These are phyloP conservation scores for Adineta ricciae DNA, from an alignment of 2,888 invertebrate genomes.

Conservation along the genomic window DNA sequence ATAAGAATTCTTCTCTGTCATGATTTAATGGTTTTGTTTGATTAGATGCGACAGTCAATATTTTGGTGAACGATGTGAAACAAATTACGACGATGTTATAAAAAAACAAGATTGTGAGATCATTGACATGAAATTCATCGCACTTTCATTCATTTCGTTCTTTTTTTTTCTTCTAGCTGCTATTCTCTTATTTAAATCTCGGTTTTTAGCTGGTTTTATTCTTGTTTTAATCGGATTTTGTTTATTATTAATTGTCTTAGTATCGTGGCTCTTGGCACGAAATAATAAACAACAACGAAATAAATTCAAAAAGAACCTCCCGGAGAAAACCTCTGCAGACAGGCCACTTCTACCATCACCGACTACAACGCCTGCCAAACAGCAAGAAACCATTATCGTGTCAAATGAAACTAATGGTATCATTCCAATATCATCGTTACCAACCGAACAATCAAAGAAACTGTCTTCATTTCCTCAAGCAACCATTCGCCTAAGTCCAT, in stretches of 20 bases:
- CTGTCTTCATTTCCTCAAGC: neutral
- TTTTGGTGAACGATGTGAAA: constrained; percentile 19
- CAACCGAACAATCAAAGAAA: neutral
- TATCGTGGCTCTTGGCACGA: neutral
- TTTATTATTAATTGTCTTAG: neutral
- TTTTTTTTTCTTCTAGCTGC: neutral
- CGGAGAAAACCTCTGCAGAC: neutral
- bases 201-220: neutral
- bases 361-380: neutral
- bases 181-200: constrained; percentile 1
- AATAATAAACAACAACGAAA: neutral
- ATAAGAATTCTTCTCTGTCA: neutral
- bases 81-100: neutral
- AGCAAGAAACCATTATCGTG: neutral
- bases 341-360: neutral
- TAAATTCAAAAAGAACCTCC: neutral
- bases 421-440: neutral
- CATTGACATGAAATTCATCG: neutral
- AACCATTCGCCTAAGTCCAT: neutral
- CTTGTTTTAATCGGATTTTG: neutral
- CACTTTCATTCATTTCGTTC: neutral
- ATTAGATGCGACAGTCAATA: neutral
- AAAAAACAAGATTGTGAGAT: neutral
- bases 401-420: neutral
- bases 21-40: neutral